Evolutionary conservation across 2,113 vertebrate species (phyloP).

Genomic region (Epinephelus cyanopodus): DNA sequence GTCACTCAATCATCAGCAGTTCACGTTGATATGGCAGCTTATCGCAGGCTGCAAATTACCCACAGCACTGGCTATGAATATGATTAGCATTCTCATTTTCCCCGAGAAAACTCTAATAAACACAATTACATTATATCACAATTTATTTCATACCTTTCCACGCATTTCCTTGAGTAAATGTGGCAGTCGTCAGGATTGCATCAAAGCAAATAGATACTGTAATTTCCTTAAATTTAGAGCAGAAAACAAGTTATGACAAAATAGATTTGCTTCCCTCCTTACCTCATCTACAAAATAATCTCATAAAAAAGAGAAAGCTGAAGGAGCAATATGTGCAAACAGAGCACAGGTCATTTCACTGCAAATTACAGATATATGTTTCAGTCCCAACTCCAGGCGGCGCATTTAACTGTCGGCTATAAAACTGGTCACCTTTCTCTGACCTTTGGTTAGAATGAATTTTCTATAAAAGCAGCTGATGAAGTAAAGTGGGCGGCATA

Average conservation of each 20-base stretch:
- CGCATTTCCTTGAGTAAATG: conserved; percentile 60
- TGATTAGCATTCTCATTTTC: conserved; percentile 81
- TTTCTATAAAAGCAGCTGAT: conserved; percentile 40
- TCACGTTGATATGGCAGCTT: conserved; percentile 68
- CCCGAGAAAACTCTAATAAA: conserved; percentile 69
- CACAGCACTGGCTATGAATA: conserved; percentile 80
- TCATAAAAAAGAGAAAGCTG: conserved; percentile 38
- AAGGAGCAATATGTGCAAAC: conserved; percentile 55
- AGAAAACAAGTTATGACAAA: conserved; percentile 64
- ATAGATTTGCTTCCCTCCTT: conserved; percentile 44
- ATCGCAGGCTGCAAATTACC: conserved; percentile 78
- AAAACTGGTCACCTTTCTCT: conserved; percentile 51
- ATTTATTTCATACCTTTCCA: conserved; percentile 63
- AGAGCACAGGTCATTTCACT: conserved; percentile 65
- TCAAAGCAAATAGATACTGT: conserved; percentile 56
- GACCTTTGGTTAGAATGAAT: conserved; percentile 60
- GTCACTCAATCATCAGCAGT: conserved; percentile 77
- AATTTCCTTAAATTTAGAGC: conserved; percentile 55
- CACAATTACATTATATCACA: conserved; percentile 64
- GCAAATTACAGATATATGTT: conserved; percentile 65
- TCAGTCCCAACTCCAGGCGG: conserved; percentile 27
- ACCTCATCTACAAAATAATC: conserved; percentile 40
- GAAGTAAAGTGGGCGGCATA: conserved; percentile 37
- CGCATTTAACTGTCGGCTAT: conserved; percentile 42
- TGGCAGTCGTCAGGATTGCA: conserved; percentile 53